Evolutionary conservation across 2,113 vertebrate species (phyloP).

Genomic region (Uropsilus gracilis): DNA sequence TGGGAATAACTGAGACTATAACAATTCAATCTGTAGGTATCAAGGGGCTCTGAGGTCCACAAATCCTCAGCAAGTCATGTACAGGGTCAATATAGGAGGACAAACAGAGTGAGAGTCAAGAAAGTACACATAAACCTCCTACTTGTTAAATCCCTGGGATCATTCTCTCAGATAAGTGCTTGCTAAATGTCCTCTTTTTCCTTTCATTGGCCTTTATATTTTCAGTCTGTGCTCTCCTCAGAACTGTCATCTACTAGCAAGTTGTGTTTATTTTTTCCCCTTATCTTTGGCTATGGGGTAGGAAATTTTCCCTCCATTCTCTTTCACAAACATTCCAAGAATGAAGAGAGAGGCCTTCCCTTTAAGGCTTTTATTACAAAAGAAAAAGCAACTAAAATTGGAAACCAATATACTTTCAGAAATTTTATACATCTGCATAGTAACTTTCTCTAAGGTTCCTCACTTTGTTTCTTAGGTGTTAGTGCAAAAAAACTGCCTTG

Average conservation of each 20-base stretch:
- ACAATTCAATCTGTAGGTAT: background rate
- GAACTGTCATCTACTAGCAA: background rate
- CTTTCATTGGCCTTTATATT: background rate
- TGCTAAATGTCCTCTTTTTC: background rate
- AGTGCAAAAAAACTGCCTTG: background rate
- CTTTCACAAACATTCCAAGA: conserved; percentile 18
- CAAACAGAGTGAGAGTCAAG: no score
- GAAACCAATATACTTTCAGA: background rate
- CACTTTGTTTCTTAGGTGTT: background rate
- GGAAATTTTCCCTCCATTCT: background rate
- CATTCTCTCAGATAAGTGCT: background rate
- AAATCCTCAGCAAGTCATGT: background rate
- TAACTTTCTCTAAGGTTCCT: background rate
- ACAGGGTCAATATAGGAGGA: background rate
- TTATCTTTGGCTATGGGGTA: background rate
- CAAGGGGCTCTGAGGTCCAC: background rate
- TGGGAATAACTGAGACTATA: background rate
- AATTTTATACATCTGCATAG: background rate
- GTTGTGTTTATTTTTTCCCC: background rate
- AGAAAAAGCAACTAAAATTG: background rate
- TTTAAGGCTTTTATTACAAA: background rate
- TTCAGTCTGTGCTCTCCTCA: background rate
- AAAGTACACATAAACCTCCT: accelerated
- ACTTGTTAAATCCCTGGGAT: background rate
- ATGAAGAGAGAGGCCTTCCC: background rate